Base-by-base conservation (phyloP, 2,888 invertebrate species). In the Leistus spinibarbis region DNA sequence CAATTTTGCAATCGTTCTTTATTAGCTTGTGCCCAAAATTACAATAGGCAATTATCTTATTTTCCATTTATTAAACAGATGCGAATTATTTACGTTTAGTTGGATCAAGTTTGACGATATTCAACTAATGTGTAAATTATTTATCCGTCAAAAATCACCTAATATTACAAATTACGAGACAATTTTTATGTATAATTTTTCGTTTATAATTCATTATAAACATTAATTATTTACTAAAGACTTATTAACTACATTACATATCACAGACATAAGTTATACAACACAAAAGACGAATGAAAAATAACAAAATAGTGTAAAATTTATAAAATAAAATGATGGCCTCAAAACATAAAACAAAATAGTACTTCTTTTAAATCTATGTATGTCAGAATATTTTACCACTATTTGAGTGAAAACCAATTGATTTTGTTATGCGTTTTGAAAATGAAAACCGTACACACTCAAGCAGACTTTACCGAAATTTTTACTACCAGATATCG, bases 201-300 rank as follows among this genome's bases (percentile, higher is more conserved):
- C 57, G 17, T 20, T 17, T 19, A 20, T 57, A 19, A 5, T 57
- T 57, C 17, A 19, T 57, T 57, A 19, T 57, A 57, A 57, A 57
- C 17, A 57, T 57, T 10, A 13, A 57, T 57, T 57, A 57, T 57
- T 5, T 57, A 57, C 17, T 57, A 57, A 13, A 64, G n/a, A 27
- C 27, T 64, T 64, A 64, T 64, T 22, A n/a, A 24, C 24, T 64
- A 64, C 20, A 64, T 64, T 17, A 64, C 27, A 72, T 72, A 72
- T 72, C 72, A 72, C 72, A 72, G 72, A 72, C 65, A 72, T 56
- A 72, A 65, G 72, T 64, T 72, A 72, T 72, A 72, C 66, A 72
- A 64, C 54, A 71, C 60, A 71, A 20, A 60, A 17, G 2, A 17
- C 16, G 13, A 23, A 64, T 40, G 3, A 40, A 40, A 7, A 40